phyloP scores from a whole-genome alignment of 2,797 vertebrate genomes.

The Falco rusticolus region DNA sequence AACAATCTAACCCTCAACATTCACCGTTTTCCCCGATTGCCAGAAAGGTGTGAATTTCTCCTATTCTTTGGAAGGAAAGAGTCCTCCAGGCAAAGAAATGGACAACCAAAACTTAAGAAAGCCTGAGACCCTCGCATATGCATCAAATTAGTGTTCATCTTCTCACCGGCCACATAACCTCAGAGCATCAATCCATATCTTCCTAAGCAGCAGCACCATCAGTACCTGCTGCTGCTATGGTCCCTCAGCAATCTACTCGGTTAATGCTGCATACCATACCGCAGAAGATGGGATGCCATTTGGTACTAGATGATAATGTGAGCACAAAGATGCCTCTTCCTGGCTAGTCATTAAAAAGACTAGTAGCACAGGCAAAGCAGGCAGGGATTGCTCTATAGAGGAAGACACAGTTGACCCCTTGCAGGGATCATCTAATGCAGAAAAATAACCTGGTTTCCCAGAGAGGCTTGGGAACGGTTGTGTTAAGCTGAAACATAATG shows the following conservation, averaged over 20 bases:
- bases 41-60: background rate
- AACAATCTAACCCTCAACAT: background rate
- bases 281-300: background rate
- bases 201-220: background rate
- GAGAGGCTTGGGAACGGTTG: rapidly evolving
- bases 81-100: background rate
- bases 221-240: background rate
- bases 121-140: background rate
- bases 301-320: background rate
- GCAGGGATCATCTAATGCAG: background rate
- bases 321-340: background rate
- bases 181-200: background rate
- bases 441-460: background rate
- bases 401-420: background rate
- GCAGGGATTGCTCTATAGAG: background rate
- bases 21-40: background rate
- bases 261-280: background rate
- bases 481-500: background rate
- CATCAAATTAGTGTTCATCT: background rate
- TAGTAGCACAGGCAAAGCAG: background rate
- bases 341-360: background rate
- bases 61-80: background rate
- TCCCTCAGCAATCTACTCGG: background rate
- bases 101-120: background rate
- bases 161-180: background rate